Base-by-base conservation (phyloP, 1,140 invertebrate genomes). In the Drosophila bocki region DNA sequence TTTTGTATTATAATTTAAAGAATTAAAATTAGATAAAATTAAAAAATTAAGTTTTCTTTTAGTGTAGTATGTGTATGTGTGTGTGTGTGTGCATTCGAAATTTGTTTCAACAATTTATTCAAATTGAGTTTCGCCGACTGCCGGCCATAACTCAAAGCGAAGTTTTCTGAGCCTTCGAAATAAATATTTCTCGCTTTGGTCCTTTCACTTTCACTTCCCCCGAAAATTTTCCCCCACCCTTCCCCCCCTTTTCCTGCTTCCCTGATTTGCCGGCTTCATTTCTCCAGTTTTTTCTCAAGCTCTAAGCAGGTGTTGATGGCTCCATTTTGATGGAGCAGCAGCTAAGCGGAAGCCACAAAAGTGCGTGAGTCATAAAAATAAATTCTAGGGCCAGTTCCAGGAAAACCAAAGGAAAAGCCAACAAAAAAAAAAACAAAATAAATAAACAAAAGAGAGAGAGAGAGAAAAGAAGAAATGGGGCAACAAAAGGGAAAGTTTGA, bases 331-430 rank as follows among this genome's bases (percentile, higher is more conserved):
- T 88, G 84, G 84, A 72, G 69, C 69, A 42, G 67, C 67, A 71
- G 72, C 80, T 80, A 78, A 82, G 63, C 84, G 84, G 84, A 88
- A 88, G 85, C 84, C 84, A 80, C 84, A 88, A 84, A 86, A 88
- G 84, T 88, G 84, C 84, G 84, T 88, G 84, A 88, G 84, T 90
- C 84, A 84, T 88, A 88, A 90, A 88, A 88, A 90, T 88, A 88
- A 88, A 83, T 74, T 72, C 70, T 60, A 84, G 22, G 39, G 37
- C 32, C 37, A 33, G 29, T 42, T 69, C 19, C 47, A 15, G 37
- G 33, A 51, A 45, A 61, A 32, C 48, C 22, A 53, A 58, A 39
- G 69, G 17, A 33, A 53, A 53, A 7, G 7, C n/a, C 11, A 75
- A 33, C 13, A 48, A 35, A 44, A 53, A 17, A 48, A 67, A 32